phyloP scores from a whole-genome alignment of 1,140 invertebrate genomes.

The Cherax destructor region DNA sequence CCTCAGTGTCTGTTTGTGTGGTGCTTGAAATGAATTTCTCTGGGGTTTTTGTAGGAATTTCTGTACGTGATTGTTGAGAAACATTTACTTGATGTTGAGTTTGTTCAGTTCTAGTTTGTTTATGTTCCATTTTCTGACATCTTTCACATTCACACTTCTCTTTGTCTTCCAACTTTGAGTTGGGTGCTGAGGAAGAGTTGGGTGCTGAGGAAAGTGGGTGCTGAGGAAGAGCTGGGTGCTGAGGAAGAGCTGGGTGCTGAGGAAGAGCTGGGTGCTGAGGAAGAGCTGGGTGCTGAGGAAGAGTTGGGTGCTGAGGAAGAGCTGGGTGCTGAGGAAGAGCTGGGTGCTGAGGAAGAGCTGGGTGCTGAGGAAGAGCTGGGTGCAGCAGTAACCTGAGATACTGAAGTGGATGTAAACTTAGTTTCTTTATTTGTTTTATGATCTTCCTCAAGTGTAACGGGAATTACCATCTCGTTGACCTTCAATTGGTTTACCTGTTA shows the following conservation, averaged over 20 bases:
- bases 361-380: too few relatives aligned
- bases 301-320: too few relatives aligned
- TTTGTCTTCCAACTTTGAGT: neutral
- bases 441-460: neutral
- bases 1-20: slow-evolving; percentile 23
- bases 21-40: neutral
- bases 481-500: neutral
- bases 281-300: too few relatives aligned
- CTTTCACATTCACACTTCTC: neutral
- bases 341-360: neutral
- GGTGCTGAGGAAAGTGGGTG: neutral
- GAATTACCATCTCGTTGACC: neutral
- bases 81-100: neutral
- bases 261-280: too few relatives aligned
- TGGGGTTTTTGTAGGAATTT: too few relatives aligned
- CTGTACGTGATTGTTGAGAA: neutral
- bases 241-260: too few relatives aligned
- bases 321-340: neutral
- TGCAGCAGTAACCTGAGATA: neutral
- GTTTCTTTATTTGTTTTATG: neutral
- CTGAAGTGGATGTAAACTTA: neutral
- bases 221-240: too few relatives aligned
- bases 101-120: neutral
- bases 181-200: neutral
- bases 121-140: neutral